Evolutionary conservation across 2,797 vertebrate genomes (phyloP).

Genomic region (Buceros bicornis): DNA sequence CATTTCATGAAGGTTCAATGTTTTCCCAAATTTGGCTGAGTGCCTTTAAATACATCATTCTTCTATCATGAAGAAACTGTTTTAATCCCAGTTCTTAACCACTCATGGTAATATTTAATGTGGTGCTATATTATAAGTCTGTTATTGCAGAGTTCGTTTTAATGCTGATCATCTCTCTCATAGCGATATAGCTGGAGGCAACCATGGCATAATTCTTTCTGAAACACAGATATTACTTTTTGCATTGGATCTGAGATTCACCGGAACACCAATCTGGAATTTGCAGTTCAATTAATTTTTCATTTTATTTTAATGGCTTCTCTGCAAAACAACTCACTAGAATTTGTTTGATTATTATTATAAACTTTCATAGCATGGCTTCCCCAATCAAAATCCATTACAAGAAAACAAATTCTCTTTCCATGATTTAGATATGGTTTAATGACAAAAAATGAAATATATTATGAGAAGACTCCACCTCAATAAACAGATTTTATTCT

Average conservation of each 20-base stretch:
- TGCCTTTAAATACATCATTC: slow-evolving; percentile 13
- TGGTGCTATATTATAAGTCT: not conserved
- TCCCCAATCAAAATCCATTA: slow-evolving; percentile 17
- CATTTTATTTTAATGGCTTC: slow-evolving; percentile 44
- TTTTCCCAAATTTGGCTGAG: slow-evolving; percentile 5
- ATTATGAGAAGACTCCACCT: not conserved
- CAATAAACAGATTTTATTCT: not conserved
- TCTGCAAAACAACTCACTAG: slow-evolving; percentile 22
- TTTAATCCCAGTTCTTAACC: slow-evolving; percentile 36
- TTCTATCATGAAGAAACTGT: not conserved
- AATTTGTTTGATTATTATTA: slow-evolving; percentile 27
- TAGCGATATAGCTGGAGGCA: not conserved
- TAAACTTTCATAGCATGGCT: slow-evolving; percentile 13
- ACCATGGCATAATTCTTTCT: slow-evolving; percentile 6
- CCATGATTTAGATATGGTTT: not conserved
- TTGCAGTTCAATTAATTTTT: slow-evolving; percentile 63
- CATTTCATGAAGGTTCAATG: not conserved
- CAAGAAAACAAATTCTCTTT: not conserved
- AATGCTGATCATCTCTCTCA: not conserved
- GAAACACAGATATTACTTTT: not conserved
- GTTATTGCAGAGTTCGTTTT: not conserved
- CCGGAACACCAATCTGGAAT: slow-evolving; percentile 21
- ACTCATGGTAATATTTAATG: slow-evolving; percentile 5
- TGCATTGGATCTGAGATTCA: slow-evolving; percentile 5
- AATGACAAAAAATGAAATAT: not conserved